Evolutionary conservation across 2,888 invertebrate genomes (phyloP).

Genomic region (Metopia argyrocephala): DNA sequence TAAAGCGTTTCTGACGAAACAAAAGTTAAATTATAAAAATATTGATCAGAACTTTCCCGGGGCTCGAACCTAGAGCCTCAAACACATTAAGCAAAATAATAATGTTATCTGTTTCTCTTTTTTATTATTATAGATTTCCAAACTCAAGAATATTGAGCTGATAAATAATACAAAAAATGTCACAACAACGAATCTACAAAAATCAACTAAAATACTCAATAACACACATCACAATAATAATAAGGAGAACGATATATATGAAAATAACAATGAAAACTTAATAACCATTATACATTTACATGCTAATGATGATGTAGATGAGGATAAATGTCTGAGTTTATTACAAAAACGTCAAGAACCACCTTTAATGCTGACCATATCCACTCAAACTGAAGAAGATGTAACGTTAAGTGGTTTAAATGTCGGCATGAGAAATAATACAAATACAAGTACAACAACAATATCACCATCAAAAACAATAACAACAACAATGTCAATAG

Average conservation of each 20-base stretch:
- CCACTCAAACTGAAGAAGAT: constrained; percentile 65
- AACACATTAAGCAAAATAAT: too few species aligned
- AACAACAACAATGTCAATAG: constrained; percentile 63
- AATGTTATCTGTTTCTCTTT: constrained; percentile 31
- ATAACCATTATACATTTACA: constrained; percentile 45
- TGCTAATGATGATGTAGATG: neutral
- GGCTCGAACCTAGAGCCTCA: too few species aligned
- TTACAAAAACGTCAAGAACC: constrained; percentile 30
- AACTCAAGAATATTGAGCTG: constrained; percentile 80
- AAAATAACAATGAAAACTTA: constrained; percentile 35
- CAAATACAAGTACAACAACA: constrained; percentile 32
- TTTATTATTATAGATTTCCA: constrained; percentile 79
- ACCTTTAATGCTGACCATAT: constrained; percentile 62
- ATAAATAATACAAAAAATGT: constrained; percentile 76
- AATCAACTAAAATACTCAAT: constrained; percentile 70
- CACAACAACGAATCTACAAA: constrained; percentile 74
- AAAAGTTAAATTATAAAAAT: too few species aligned
- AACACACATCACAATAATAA: constrained; percentile 33
- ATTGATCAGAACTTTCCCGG: too few species aligned
- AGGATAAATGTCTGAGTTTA: constrained; percentile 8
- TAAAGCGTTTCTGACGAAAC: too few species aligned
- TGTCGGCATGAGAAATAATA: constrained; percentile 68
- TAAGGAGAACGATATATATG: constrained; percentile 21
- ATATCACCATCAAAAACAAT: constrained; percentile 48
- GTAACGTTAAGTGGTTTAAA: constrained; percentile 43